Base-by-base conservation (phyloP, 2,888 invertebrate species). In the Trachelus tabidus region DNA sequence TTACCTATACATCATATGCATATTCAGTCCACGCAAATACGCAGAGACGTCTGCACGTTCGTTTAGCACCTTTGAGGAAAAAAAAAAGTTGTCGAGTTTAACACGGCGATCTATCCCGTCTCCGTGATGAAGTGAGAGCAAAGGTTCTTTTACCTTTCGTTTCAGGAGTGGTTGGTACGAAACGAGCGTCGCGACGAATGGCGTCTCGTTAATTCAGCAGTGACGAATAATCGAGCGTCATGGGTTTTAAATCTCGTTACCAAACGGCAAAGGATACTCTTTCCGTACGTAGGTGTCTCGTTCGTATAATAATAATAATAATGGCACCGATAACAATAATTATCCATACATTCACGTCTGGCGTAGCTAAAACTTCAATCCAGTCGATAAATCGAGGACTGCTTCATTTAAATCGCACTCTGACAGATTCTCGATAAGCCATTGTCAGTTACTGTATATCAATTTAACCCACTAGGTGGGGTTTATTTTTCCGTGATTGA, bases 401-500 rank as follows among this genome's bases (percentile, higher is more conserved):
- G 86, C 83, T 85, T 85, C 83, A 85, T 85, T 85, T 83, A 85
- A 86, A 87, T 87, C 85, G 84, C 79, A 73, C 81, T 79, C 84
- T 84, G 88, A 86, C 88, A 85, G 87, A 87, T 87, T 82, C 84
- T 86, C 87, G 86, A 87, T 87, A 89, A 89, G 85, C 87, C 81
- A 85, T 86, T 88, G 88, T 88, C 89, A 86, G 88, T 89, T 88
- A 88, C 83, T 81, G 82, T 83, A 83, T 88, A 88, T 88, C 88
- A 85, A 85, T 87, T 86, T 84, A 83, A 85, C 84, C 83, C 81
- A 80, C 80, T 76, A 75, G 78, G 75, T 75, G 82, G 82, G 83
- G 83, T 85, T 88, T 85, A 85, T 87, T 87, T 85, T 85, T 81
- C 82, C 76, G 80, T 86, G 89, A 89, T 88, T 89, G 89, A 88